Base-by-base conservation (phyloP, 2,888 invertebrate genomes). In the Operophtera brumata region DNA sequence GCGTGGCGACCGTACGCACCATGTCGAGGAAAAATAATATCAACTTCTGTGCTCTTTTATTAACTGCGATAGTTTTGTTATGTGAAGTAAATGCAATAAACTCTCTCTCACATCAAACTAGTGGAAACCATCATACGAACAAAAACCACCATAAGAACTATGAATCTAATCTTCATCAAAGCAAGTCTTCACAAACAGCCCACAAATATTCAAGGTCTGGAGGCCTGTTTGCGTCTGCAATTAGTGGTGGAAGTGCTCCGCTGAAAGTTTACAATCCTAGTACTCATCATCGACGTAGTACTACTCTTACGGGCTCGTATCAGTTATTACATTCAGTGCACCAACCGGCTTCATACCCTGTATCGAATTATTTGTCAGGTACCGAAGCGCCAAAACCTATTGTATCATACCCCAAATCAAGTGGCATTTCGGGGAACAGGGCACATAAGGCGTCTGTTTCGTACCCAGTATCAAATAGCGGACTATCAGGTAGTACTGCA, bases 51-150 rank as follows among this genome's bases (percentile, higher is more conserved):
- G 35, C 13, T 11, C 11, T 40, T 41, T 41, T 54, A 12, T 1
- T 47, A 25, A 13, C 41, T 30, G 12, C 30, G 1, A n/a, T 11
- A 8, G 47, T 47, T 40, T 28, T 48, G 3, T 14, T 45, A 2
- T 20, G 41, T 44, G 30, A 49, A 46, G 54, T 49, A 14, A 36
- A 49, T 34, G 47, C 52, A 10, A 52, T 26, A 39, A 7, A 37
- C 7, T n/a, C n/a, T n/a, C n/a, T n/a, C n/a, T 36, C 41, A 7
- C 25, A 13, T 13, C 12, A 40, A 41, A 20, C 36, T 3, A 36
- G 28, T 42, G 35, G 26, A 35, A 13, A 39, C 2, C 13, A 30
- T 6, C 12, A 26, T 2, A 10, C 7, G 10, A 8, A 1, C 10
- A 9, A 8, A 26, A 26, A 6, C 12, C 36, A 46, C 12, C n/a